phyloP scores from a whole-genome alignment of 2,888 invertebrate genomes.

The Zhuqinia jingwanae region DNA sequence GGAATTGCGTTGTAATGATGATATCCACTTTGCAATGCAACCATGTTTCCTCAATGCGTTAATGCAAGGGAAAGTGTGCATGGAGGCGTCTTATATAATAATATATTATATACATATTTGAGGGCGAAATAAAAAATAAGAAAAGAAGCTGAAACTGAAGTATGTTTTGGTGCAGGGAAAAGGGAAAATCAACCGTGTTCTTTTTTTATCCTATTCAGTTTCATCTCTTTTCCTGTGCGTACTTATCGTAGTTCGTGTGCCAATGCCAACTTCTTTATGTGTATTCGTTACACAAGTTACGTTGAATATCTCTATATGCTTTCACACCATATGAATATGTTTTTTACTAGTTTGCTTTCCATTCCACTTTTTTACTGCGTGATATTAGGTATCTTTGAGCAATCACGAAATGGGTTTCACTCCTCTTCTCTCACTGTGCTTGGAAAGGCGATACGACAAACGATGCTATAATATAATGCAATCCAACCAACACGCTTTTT shows the following conservation, averaged over 20 bases:
- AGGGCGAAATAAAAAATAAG: too few species aligned
- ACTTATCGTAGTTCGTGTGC: neutral
- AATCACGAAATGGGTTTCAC: conserved; percentile 43
- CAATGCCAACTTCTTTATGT: too few species aligned
- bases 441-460: conserved; percentile 42
- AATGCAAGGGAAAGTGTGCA: too few species aligned
- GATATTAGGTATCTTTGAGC: conserved; percentile 23
- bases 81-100: neutral
- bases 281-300: neutral
- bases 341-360: neutral
- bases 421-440: neutral
- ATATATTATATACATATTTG: too few species aligned
- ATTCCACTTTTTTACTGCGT: conserved; percentile 1
- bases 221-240: neutral
- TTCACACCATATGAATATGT: conserved; percentile 51
- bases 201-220: neutral
- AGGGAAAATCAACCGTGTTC: neutral
- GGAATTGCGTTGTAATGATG: conserved; percentile 80
- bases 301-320: neutral
- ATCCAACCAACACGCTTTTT: conserved; percentile 17
- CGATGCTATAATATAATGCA: conserved; percentile 31
- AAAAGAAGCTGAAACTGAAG: neutral
- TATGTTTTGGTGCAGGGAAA: neutral
- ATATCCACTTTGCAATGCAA: neutral
- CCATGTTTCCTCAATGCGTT: neutral